These are phyloP conservation scores for Melanotaenia parkinsoni DNA, from an alignment of 2,797 vertebrate species.

Conservation along the genomic window DNA sequence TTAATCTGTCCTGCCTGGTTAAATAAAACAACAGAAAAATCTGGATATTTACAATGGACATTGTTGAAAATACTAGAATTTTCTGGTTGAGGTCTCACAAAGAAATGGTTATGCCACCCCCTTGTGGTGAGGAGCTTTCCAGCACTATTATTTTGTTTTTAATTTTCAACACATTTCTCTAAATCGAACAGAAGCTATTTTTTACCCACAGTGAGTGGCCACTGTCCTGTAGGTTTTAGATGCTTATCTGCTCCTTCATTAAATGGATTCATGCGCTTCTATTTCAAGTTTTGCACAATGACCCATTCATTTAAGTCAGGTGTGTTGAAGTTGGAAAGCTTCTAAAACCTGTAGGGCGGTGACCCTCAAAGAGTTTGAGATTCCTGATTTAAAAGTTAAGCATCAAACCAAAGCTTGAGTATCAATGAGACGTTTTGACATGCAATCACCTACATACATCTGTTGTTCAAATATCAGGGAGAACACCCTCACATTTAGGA, in stretches of 20 bases:
- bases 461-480: not conserved
- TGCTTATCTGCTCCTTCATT: no score
- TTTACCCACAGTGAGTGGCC: no score
- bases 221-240: not conserved
- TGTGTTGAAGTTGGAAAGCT: no score
- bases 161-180: no score
- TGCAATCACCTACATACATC: not conserved
- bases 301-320: not conserved
- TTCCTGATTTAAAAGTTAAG: not conserved
- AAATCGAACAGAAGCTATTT: no score
- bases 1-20: not conserved
- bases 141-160: no score
- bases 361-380: no score
- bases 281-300: not conserved
- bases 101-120: slow-evolving; percentile 53
- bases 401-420: not conserved
- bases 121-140: slow-evolving; percentile 52
- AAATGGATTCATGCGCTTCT: not conserved
- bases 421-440: not conserved
- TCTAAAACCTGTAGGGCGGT: no score
- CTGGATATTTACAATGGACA: not conserved
- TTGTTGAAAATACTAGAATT: slow-evolving; percentile 4
- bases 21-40: not conserved
- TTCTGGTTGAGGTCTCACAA: not conserved
- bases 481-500: not conserved